These are phyloP conservation scores for Phaenicophaeus curvirostris DNA, from an alignment of 2,797 vertebrate genomes.

Conservation along the genomic window DNA sequence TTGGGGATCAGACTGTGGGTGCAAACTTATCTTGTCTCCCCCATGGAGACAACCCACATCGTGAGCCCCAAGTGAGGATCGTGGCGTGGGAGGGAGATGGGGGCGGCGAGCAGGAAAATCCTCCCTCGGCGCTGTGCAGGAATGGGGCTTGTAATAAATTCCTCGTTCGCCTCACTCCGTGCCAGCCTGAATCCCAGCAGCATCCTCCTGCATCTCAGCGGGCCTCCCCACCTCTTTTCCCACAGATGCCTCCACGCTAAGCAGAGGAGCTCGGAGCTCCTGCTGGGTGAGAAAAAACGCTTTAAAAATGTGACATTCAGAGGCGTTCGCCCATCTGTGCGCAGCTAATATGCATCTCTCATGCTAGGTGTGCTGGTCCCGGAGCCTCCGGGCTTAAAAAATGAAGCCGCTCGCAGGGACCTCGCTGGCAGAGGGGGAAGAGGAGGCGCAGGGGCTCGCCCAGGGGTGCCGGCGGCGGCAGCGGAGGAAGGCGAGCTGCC, in stretches of 20 bases:
- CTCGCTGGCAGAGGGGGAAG: not conserved
- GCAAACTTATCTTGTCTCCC: not conserved
- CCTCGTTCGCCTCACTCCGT: not conserved
- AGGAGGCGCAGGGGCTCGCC: not conserved
- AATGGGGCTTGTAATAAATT: not conserved
- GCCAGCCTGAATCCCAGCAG: not conserved
- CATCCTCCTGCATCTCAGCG: not conserved
- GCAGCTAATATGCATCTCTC: not conserved
- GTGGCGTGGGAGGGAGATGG: not conserved
- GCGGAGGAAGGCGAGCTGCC: not conserved
- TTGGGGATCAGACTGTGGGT: not conserved
- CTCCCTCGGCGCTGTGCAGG: not conserved
- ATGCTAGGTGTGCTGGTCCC: slow-evolving; percentile 23
- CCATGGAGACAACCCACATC: not conserved
- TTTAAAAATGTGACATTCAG: slow-evolving; percentile 60
- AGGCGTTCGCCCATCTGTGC: slow-evolving; percentile 54
- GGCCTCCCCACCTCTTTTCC: slow-evolving; percentile 37
- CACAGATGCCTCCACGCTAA: not conserved
- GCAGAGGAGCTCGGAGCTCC: slow-evolving; percentile 40
- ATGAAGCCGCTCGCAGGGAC: not conserved
- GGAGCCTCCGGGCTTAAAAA: not conserved
- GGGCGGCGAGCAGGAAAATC: not conserved
- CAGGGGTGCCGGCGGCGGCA: not conserved
- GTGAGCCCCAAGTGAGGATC: not conserved
- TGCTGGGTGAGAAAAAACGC: slow-evolving; percentile 60